Evolutionary conservation across 2,888 invertebrate genomes (phyloP).

Genomic region (Xestia xanthographa): DNA sequence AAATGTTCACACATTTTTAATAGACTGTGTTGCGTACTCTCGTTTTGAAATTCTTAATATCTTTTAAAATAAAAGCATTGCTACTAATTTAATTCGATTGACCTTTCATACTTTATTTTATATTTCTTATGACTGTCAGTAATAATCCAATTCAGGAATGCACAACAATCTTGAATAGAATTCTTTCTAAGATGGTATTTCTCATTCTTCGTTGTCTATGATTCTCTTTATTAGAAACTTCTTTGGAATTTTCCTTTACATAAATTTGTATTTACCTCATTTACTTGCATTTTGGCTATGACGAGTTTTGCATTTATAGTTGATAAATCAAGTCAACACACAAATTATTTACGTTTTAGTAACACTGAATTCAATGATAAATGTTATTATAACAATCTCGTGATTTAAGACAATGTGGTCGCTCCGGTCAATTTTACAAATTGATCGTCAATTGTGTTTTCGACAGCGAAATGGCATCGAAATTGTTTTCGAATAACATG

Average conservation of each 20-base stretch:
- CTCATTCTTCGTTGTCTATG: neutral
- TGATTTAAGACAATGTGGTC: conserved; percentile 66
- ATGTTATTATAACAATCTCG: conserved; percentile 61
- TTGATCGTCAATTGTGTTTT: conserved; percentile 70
- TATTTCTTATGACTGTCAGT: neutral
- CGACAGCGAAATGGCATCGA: conserved; percentile 70
- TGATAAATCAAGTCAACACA: conserved; percentile 39
- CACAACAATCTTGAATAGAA: neutral
- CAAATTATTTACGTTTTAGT: conserved; percentile 35
- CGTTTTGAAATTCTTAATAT: conserved; percentile 43
- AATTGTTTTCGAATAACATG: conserved; percentile 75
- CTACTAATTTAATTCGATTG: conserved; percentile 33
- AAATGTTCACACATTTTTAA: conserved; percentile 46
- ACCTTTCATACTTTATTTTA: conserved; percentile 32
- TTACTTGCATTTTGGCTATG: neutral
- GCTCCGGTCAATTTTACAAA: conserved; percentile 72
- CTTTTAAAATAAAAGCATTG: conserved; percentile 39
- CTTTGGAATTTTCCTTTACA: neutral
- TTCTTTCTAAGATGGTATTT: neutral
- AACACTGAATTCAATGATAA: conserved; percentile 54
- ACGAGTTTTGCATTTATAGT: conserved; percentile 6
- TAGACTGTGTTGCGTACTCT: conserved; percentile 42
- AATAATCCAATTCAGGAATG: neutral
- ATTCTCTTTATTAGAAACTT: neutral
- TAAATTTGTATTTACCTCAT: neutral